A percentile compares a stretch with the other conserved stretches of the same genome.
phyloP scores from a whole-genome alignment of 2,113 vertebrate species.

The Hypanus sabinus region DNA sequence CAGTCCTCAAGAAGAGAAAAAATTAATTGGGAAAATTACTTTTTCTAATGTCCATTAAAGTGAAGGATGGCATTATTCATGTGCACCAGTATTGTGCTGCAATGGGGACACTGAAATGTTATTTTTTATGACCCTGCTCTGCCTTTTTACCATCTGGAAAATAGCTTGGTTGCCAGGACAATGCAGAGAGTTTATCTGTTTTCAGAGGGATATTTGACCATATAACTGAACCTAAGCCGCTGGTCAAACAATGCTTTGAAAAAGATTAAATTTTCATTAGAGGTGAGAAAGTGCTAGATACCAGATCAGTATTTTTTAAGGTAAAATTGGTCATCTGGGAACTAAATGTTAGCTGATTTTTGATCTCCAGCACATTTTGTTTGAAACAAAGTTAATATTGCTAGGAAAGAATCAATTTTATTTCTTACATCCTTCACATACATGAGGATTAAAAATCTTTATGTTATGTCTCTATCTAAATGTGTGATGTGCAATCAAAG shows the following conservation, averaged over 20 bases:
- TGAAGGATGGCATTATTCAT: conserved; percentile 20
- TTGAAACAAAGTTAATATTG: background rate
- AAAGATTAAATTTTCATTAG: background rate
- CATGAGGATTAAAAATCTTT: too few species aligned
- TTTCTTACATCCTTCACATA: too few species aligned
- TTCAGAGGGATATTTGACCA: background rate
- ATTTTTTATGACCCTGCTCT: background rate
- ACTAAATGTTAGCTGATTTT: background rate
- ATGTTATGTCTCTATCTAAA: too few species aligned
- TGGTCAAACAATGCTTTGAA: background rate
- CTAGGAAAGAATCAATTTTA: too few species aligned
- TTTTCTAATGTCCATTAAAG: conserved; percentile 11
- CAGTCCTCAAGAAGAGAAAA: background rate
- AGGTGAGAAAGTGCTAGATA: background rate
- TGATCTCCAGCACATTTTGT: background rate
- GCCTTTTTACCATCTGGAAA: background rate
- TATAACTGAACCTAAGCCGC: background rate
- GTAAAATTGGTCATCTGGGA: background rate
- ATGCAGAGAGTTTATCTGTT: background rate
- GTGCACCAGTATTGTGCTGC: background rate
- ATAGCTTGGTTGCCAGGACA: background rate
- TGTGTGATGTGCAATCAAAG: too few species aligned
- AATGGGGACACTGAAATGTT: background rate
- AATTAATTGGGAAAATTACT: conserved; percentile 34
- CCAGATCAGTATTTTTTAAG: background rate